These are phyloP conservation scores for Plagodis dolabraria DNA, from an alignment of 2,888 invertebrate genomes.

Conservation along the genomic window DNA sequence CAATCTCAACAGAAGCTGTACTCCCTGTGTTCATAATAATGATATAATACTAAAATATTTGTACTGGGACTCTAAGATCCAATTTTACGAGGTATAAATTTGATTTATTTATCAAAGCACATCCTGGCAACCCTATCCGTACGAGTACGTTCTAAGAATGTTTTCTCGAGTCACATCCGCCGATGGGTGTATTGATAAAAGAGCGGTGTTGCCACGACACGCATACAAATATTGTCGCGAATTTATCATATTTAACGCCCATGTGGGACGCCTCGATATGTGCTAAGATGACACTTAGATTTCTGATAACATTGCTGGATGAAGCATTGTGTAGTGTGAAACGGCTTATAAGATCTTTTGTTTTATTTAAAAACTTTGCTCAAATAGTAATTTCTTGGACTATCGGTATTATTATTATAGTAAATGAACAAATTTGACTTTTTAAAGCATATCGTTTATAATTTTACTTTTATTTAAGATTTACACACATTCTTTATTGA, in stretches of 20 bases:
- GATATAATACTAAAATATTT: too few species aligned
- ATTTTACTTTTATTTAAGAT: too few species aligned
- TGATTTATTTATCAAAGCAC: background rate
- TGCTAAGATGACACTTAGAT: conserved; percentile 41
- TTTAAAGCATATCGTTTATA: too few species aligned
- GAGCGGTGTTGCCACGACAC: conserved; percentile 66
- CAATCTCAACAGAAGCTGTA: too few species aligned
- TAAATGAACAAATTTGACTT: too few species aligned
- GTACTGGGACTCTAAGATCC: too few species aligned
- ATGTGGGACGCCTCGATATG: conserved; percentile 34
- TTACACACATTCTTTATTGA: too few species aligned
- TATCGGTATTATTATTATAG: too few species aligned
- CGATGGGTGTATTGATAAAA: conserved; percentile 75
- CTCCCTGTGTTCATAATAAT: too few species aligned
- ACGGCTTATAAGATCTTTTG: background rate
- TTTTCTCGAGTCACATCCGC: conserved; percentile 44
- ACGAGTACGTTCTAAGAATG: conserved; percentile 24
- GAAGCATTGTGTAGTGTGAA: background rate
- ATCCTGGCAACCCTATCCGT: conserved; percentile 17
- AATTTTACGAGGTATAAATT: background rate
- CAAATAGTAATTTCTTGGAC: too few species aligned
- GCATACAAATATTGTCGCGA: conserved; percentile 69
- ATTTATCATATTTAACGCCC: conserved; percentile 71
- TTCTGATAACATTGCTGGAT: conserved; percentile 34
- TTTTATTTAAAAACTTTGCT: too few species aligned